Percentiles rank a stretch among this genome's conserved stretches.
Evolutionary conservation across 2,888 invertebrate species (phyloP).

Genomic region (Polyommatus iphigenia): DNA sequence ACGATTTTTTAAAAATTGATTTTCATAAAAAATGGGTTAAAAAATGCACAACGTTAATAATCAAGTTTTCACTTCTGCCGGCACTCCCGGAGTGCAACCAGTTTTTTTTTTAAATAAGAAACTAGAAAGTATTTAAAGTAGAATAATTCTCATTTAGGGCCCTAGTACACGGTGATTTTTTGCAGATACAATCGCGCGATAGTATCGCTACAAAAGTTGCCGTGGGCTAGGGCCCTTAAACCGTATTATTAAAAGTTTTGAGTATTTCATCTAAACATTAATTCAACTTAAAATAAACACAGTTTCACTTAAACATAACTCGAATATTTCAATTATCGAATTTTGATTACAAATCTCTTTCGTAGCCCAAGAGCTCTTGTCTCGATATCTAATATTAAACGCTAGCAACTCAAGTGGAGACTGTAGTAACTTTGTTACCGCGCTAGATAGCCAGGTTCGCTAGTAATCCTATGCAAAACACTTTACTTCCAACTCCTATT

Average conservation of each 20-base stretch:
- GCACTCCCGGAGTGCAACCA: too few relatives aligned
- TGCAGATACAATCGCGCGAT: too few relatives aligned
- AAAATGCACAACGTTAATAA: too few relatives aligned
- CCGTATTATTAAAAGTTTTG: background rate
- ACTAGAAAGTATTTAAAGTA: too few relatives aligned
- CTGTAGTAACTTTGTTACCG: background rate
- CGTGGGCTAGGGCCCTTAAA: background rate
- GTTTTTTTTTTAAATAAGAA: too few relatives aligned
- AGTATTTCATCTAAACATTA: background rate
- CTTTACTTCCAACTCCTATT: conserved; percentile 11
- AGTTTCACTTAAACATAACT: background rate
- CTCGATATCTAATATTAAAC: background rate
- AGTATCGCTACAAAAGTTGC: too few relatives aligned
- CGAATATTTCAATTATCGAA: background rate
- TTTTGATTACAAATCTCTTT: background rate
- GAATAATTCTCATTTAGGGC: too few relatives aligned
- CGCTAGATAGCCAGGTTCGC: background rate
- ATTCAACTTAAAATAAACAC: background rate
- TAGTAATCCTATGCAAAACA: conserved; percentile 26
- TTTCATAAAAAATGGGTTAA: too few relatives aligned
- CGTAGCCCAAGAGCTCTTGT: background rate
- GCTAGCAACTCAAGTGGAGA: background rate
- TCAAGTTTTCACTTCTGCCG: too few relatives aligned
- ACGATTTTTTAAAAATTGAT: too few relatives aligned
- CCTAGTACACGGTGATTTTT: too few relatives aligned